Evolutionary conservation across 2,888 invertebrate genomes (phyloP).

Genomic region (Axea sp.): DNA sequence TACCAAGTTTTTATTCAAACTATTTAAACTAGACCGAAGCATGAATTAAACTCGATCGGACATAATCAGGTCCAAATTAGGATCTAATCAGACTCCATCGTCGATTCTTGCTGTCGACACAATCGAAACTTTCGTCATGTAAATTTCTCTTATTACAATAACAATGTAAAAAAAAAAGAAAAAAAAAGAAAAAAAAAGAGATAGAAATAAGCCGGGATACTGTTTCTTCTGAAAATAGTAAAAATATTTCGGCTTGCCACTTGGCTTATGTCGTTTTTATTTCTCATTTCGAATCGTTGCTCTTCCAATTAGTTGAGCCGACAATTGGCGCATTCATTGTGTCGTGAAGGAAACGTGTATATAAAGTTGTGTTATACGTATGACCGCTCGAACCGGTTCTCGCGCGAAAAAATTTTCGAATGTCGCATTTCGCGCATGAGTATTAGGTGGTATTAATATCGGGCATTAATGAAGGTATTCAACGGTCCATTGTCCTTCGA

Average conservation of each 20-base stretch:
- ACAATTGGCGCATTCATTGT: slow-evolving; percentile 45
- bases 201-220: slow-evolving; percentile 9
- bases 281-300: slow-evolving; percentile 29
- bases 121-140: slow-evolving; percentile 30
- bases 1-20: slow-evolving; percentile 12
- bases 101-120: slow-evolving; percentile 5
- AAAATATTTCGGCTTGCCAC: slow-evolving; percentile 7
- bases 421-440: slow-evolving; percentile 9
- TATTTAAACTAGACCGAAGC: slow-evolving; percentile 7
- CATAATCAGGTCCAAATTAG: slow-evolving; percentile 25
- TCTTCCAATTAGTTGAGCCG: slow-evolving; percentile 48
- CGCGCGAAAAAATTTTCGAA: slow-evolving; percentile 30
- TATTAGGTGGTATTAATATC: slow-evolving; percentile 39
- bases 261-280: slow-evolving; percentile 33
- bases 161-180: not conserved
- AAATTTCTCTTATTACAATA: slow-evolving; percentile 55
- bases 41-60: slow-evolving; percentile 38
- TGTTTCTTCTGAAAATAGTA: slow-evolving; percentile 34
- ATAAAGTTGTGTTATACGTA: slow-evolving; percentile 25
- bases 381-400: slow-evolving; percentile 27
- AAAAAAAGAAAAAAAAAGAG: no score
- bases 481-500: not conserved
- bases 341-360: slow-evolving; percentile 16
- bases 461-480: slow-evolving; percentile 16
- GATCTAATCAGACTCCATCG: slow-evolving; percentile 20